These are phyloP conservation scores for Mythimna albipuncta DNA, from an alignment of 2,888 invertebrate species.

Conservation along the genomic window DNA sequence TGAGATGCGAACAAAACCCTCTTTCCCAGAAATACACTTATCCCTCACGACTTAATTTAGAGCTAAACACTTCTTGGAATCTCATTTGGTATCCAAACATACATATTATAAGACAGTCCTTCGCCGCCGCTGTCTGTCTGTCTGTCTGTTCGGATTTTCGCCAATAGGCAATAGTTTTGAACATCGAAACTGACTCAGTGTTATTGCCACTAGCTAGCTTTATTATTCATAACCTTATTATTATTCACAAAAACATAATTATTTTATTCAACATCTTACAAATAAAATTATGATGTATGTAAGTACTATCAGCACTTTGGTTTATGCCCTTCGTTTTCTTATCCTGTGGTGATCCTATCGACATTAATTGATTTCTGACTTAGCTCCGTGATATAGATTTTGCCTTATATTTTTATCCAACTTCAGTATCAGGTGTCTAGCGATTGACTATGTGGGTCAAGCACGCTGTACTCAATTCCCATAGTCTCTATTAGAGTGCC, in stretches of 20 bases:
- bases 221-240: too few relatives aligned
- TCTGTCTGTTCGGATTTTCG: not conserved
- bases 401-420: conserved; percentile 4
- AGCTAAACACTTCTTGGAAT: not conserved
- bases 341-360: conserved; percentile 5
- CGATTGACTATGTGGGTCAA: conserved; percentile 54
- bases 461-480: conserved; percentile 32
- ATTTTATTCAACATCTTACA: not conserved
- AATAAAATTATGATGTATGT: not conserved
- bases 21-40: conserved; percentile 11
- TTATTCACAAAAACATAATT: not conserved
- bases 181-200: too few relatives aligned
- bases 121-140: not conserved
- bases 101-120: too few relatives aligned
- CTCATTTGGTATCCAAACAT: not conserved
- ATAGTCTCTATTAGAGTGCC: conserved; percentile 9
- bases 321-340: not conserved
- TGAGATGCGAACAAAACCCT: conserved; percentile 9
- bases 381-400: conserved; percentile 11
- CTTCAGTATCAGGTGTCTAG: conserved; percentile 26
- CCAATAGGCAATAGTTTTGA: too few relatives aligned
- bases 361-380: conserved; percentile 32
- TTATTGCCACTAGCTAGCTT: too few relatives aligned
- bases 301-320: not conserved
- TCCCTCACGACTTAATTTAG: conserved; percentile 1